Evolutionary conservation across 2,888 invertebrate genomes (phyloP), one percentile per base, ranked within the genome.

Genomic region (Clivina fossor): DNA sequence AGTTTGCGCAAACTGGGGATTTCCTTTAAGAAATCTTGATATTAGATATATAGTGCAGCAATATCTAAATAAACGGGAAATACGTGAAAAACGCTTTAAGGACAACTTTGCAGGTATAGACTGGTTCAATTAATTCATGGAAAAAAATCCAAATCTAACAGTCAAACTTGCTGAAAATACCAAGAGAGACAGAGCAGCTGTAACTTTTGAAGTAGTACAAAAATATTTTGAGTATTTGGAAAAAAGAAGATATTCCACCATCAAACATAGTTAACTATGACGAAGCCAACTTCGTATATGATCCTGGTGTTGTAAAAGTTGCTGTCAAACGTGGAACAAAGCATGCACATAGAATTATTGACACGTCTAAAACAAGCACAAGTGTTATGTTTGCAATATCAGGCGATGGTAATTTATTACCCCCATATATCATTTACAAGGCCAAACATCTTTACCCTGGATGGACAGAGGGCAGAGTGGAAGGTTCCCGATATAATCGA

Each of bases 361-460:
- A 63, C 56, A 55, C 57, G 4, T 41, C 55, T 5, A 59, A 59
- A 50, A 37, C 51, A 4, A 58, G 50, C 15, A 51, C 33, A 22
- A 57, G 63, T 8, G 55, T 68, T 9, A 69, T 68, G 67, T 60
- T 68, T 40, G 56, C 63, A 28, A 64, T 60, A 15, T 58, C 58
- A 56, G 67, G 66, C 26, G 50, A 30, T 30, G 68, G 69, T 13
- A 47, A 57, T 33, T 41, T 65, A 8, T 59, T 68, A 4, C 64
- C 66, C 20, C 64, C 64, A n/a, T 68, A 67, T 56, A 61, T 67
- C 11, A 62, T 60, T 13, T 66, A 67, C 48, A 70, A 68, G 56
- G 53, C 65, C 8, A 58, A 63, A 56, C 35, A 64, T 28, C 8
- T 69, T 9, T 65, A 59, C 56, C 47, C 59, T 9, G 58, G 60